Base-by-base conservation (phyloP, 2,113 vertebrate species). In the Myxocyprinus asiaticus region DNA sequence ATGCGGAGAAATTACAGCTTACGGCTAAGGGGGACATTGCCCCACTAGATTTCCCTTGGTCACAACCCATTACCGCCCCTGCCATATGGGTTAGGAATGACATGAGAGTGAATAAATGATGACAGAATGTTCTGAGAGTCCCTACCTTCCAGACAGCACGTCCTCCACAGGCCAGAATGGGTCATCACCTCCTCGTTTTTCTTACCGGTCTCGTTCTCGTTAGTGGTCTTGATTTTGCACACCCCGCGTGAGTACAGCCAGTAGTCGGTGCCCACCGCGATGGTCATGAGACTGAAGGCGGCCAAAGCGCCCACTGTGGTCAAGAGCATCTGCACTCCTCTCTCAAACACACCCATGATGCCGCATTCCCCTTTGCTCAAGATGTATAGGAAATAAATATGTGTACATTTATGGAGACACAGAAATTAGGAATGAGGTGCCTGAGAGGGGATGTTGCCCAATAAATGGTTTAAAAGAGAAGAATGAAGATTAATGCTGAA, bases 151-250 rank as follows among this genome's bases (percentile, higher is more conserved):
- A 98, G 93, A 93, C 97, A 98, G 95, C 97, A 99, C 91, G 96
- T 99, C 93, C 97, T 97, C 97, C 97, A 98, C 90, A 99, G 94
- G 92, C 97, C 97, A 80, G 97, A 98, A 92, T 98, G 97, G 88
- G 97, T 98, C 96, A 98, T 98, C 91, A 98, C 96, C 95, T 98
- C 96, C 91, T 98, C 97, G 87, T 99, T 98, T 94, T 98, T 98
- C 94, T 99, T 98, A 94, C 95, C 96, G 93, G 96, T 99, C 93
- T 99, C 97, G 83, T 99, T 99, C 90, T 98, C 97, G 80, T 96
- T 97, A 92, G 93, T 95, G 91, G 92, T 95, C 94, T 97, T 98
- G 89, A 94, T 94, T 91, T 98, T 98, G 94, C 96, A 98, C 91
- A 98, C 95, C 92, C 97, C 97, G 87, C 96, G 95, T 62, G 96